phyloP scores from a whole-genome alignment of 2,888 invertebrate genomes.

The Drosophila quinaria region DNA sequence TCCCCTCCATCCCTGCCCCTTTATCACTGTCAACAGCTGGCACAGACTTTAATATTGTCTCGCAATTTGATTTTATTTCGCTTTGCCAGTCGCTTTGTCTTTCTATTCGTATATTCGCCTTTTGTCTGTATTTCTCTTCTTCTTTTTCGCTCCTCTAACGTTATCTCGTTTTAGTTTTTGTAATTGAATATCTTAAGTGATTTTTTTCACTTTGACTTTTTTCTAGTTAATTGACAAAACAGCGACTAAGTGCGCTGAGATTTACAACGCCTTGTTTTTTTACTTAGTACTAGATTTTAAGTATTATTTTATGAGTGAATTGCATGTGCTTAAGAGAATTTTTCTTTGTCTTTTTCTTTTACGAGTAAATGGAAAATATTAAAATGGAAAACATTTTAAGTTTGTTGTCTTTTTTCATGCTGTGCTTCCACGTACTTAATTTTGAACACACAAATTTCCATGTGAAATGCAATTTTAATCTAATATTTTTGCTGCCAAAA shows the following conservation, averaged over 20 bases:
- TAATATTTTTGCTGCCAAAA: not conserved
- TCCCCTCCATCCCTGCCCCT: slow-evolving; percentile 3
- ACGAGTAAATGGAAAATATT: not conserved
- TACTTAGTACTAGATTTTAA: not conserved
- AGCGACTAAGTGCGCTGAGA: slow-evolving; percentile 35
- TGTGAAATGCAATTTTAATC: not conserved
- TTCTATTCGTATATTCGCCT: slow-evolving; percentile 5
- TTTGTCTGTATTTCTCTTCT: slow-evolving; percentile 21
- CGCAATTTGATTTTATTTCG: slow-evolving; percentile 68
- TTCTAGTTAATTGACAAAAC: slow-evolving; percentile 57
- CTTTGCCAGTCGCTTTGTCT: slow-evolving; percentile 46
- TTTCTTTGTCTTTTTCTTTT: not conserved
- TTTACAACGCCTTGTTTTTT: slow-evolving; percentile 26
- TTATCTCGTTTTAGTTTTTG: slow-evolving; percentile 57
- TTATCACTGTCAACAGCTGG: slow-evolving; percentile 38
- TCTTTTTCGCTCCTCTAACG: not conserved
- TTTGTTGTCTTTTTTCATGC: not conserved
- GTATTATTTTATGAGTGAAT: not conserved
- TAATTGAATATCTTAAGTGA: slow-evolving; percentile 78
- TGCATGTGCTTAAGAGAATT: slow-evolving; percentile 2
- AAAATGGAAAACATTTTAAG: not conserved
- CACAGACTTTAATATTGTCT: slow-evolving; percentile 52
- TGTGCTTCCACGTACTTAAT: not conserved
- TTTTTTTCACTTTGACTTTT: slow-evolving; percentile 53
- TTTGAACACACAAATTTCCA: not conserved